A percentile compares a stretch with the other conserved stretches of the same genome.
Evolutionary conservation across 2,113 vertebrate species (phyloP).

Genomic region (Climacteris rufus): DNA sequence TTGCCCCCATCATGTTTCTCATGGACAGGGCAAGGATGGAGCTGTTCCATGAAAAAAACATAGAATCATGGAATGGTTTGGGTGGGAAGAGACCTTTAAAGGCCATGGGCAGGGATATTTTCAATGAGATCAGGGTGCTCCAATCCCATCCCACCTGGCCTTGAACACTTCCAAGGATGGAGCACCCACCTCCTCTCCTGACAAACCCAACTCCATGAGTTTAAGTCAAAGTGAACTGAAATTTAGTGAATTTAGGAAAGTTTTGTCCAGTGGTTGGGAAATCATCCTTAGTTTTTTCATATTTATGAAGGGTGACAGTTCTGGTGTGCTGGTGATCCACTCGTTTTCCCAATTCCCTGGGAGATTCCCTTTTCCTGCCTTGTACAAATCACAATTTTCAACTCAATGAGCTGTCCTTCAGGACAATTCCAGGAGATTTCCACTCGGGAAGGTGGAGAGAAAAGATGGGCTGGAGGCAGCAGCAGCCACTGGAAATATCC

Average conservation of each 20-base stretch:
- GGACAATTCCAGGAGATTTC: background rate
- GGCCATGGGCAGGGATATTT: no score
- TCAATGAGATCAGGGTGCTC: no score
- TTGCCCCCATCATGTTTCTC: background rate
- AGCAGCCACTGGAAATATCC: background rate
- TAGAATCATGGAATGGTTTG: background rate
- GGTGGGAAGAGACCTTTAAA: background rate
- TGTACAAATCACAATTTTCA: background rate
- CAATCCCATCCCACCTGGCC: fast-evolving
- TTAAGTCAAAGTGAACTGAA: background rate
- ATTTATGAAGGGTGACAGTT: background rate
- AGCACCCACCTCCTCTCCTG: no score
- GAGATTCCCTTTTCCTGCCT: background rate
- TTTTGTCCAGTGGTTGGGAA: background rate
- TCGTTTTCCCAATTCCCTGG: fast-evolving
- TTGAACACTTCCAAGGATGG: background rate
- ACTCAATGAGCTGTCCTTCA: no score
- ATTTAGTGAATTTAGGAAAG: background rate
- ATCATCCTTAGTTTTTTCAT: background rate
- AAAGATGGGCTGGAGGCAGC: background rate
- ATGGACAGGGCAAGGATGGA: background rate
- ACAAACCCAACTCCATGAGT: fast-evolving
- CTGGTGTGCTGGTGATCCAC: fast-evolving
- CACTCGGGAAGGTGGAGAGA: background rate
- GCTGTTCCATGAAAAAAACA: background rate